These are phyloP conservation scores for Henicopernis longicauda DNA, from an alignment of 2,113 vertebrate genomes.

Conservation along the genomic window DNA sequence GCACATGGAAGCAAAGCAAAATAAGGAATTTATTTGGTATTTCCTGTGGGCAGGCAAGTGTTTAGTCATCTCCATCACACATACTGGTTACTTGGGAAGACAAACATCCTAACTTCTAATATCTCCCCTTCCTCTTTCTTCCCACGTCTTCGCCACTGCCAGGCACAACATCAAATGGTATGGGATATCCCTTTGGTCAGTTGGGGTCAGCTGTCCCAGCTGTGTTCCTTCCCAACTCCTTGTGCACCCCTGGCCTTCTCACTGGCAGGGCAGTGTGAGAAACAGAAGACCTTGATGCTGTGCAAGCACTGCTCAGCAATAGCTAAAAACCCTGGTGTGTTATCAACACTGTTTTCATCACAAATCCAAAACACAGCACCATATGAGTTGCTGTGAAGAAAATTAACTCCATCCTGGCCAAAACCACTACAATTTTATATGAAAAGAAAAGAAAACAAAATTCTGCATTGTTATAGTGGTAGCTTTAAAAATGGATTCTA, in stretches of 20 bases:
- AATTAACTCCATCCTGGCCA: neutral
- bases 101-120: neutral
- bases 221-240: neutral
- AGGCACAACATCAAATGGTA: neutral
- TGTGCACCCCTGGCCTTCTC: neutral
- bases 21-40: neutral
- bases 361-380: neutral
- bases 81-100: neutral
- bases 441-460: neutral
- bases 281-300: neutral
- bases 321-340: neutral
- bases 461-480: neutral
- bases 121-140: neutral
- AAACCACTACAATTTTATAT: neutral
- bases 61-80: neutral
- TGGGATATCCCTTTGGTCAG: neutral
- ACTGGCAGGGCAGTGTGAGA: accelerated
- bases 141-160: neutral
- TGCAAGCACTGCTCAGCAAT: neutral
- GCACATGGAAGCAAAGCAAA: neutral
- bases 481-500: neutral
- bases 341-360: neutral
- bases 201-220: neutral
- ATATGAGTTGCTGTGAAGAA: neutral
- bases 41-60: neutral